These are phyloP conservation scores for Balaeniceps rex DNA, from an alignment of 2,113 vertebrate genomes.

Conservation along the genomic window DNA sequence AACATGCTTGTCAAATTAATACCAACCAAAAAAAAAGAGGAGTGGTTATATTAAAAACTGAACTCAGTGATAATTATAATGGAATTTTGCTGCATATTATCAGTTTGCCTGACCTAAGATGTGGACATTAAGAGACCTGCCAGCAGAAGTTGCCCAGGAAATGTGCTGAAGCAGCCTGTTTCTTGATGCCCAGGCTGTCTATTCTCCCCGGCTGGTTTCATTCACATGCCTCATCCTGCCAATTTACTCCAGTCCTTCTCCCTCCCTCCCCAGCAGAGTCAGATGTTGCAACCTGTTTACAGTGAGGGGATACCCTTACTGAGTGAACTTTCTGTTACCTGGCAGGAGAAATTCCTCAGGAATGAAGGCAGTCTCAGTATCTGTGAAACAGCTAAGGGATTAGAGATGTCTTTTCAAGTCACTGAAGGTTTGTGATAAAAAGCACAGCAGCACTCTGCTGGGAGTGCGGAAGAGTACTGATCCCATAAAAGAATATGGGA, in stretches of 20 bases:
- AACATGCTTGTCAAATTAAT: neutral
- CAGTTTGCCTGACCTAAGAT: neutral
- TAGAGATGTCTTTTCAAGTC: constrained; percentile 8
- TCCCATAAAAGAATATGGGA: neutral
- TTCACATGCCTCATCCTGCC: neutral
- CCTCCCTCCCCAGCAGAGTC: neutral
- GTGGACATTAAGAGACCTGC: neutral
- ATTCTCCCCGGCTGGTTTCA: constrained; percentile 16
- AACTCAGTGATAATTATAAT: neutral
- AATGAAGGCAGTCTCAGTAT: neutral
- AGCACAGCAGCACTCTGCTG: neutral
- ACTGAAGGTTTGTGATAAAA: constrained; percentile 4
- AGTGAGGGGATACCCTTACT: neutral
- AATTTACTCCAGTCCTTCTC: neutral
- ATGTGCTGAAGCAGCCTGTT: constrained; percentile 25
- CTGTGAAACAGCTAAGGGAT: neutral
- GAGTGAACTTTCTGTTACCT: constrained; percentile 38
- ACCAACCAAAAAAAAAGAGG: neutral
- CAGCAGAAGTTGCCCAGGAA: neutral
- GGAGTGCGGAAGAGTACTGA: neutral
- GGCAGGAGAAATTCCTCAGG: neutral
- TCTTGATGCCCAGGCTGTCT: neutral
- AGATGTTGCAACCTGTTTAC: constrained; percentile 11
- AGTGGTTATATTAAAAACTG: neutral
- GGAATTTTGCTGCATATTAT: neutral